phyloP scores from a whole-genome alignment of 2,888 invertebrate species.

The Conistra vaccinii region DNA sequence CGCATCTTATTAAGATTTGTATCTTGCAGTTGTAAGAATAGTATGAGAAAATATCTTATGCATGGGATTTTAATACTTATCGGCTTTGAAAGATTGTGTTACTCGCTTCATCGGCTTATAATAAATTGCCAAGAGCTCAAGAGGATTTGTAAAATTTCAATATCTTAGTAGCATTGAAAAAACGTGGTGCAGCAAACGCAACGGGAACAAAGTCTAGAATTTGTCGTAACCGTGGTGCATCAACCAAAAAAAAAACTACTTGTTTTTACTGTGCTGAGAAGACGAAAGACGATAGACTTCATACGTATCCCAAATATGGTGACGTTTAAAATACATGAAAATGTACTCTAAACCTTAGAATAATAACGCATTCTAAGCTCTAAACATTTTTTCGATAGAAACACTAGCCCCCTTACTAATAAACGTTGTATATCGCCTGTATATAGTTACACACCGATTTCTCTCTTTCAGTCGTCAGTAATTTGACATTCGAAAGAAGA shows the following conservation, averaged over 20 bases:
- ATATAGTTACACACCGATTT: no score
- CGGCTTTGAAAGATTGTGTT: constrained; percentile 12
- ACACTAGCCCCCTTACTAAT: no score
- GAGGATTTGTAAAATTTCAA: background rate
- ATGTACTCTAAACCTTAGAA: no score
- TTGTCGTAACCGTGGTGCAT: background rate
- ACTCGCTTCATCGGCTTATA: constrained; percentile 20
- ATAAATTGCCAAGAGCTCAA: constrained; percentile 2
- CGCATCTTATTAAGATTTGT: constrained; percentile 53
- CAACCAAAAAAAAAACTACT: background rate
- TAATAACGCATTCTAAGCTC: no score
- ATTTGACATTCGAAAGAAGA: no score
- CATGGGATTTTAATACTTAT: constrained; percentile 22
- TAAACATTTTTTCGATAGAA: background rate
- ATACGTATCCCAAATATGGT: background rate
- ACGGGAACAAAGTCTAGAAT: background rate
- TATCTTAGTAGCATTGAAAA: background rate
- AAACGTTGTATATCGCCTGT: no score
- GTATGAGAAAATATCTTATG: constrained; percentile 34
- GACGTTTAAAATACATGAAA: background rate
- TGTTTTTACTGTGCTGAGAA: background rate
- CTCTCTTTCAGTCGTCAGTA: no score
- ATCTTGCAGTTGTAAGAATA: constrained; percentile 34
- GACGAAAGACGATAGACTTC: background rate
- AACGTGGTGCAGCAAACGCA: background rate